phyloP scores from a whole-genome alignment of 2,888 invertebrate genomes.

The Mesorhabditis sp. region DNA sequence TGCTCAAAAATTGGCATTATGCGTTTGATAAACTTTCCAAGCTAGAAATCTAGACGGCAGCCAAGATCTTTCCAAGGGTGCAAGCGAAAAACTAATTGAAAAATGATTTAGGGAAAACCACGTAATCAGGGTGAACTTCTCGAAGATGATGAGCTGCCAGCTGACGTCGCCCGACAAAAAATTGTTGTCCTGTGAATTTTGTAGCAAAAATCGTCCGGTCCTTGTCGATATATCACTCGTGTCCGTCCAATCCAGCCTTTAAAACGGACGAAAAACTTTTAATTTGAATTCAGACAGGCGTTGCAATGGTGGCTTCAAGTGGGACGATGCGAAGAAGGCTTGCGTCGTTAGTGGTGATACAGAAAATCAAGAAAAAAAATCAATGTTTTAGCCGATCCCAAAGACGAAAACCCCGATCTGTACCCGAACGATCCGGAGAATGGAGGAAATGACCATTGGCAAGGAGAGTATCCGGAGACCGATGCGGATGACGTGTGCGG shows the following conservation, averaged over 20 bases:
- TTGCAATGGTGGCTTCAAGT: slow-evolving; percentile 5
- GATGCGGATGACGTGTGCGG: background rate
- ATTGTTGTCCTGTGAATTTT: background rate
- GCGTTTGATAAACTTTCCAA: too few species aligned
- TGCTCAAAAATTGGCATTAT: too few species aligned
- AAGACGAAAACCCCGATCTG: background rate
- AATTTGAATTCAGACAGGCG: background rate
- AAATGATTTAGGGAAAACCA: too few species aligned
- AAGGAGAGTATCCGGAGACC: background rate
- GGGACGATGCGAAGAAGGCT: background rate
- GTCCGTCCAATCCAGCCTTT: background rate
- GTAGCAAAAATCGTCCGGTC: background rate
- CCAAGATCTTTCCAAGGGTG: too few species aligned
- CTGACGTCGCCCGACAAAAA: too few species aligned
- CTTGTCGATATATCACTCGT: background rate
- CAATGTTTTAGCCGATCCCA: background rate
- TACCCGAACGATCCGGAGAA: background rate
- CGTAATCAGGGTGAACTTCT: too few species aligned
- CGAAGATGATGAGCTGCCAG: too few species aligned
- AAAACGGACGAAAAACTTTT: background rate
- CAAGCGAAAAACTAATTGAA: too few species aligned
- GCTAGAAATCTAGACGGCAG: too few species aligned
- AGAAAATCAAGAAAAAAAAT: background rate
- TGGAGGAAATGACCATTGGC: background rate
- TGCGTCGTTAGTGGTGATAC: background rate